Evolutionary conservation across 2,113 vertebrate species (phyloP).

Genomic region (Macroglossus sobrinus): DNA sequence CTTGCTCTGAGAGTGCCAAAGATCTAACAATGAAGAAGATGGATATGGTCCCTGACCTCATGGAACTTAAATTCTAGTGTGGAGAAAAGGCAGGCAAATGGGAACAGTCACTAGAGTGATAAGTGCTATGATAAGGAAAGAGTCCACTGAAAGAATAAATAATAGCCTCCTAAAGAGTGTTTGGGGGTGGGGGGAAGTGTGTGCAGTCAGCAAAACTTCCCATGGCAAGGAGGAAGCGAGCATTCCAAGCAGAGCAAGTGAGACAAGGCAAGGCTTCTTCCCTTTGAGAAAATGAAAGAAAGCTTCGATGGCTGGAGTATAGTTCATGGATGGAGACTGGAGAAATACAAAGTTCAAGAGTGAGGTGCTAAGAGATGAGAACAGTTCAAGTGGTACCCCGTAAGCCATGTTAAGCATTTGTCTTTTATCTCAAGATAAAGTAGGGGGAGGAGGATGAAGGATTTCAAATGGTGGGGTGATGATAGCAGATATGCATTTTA

Average conservation of each 20-base stretch:
- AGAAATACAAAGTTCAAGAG: background rate
- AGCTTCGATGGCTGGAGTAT: too few relatives aligned
- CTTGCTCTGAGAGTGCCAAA: background rate
- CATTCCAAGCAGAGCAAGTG: background rate
- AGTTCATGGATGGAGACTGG: background rate
- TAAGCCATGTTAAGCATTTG: background rate
- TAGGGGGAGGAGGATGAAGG: background rate
- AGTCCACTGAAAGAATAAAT: too few relatives aligned
- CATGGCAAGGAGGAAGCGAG: background rate
- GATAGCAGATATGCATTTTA: background rate
- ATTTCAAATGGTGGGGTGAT: background rate
- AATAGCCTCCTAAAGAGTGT: fast-evolving
- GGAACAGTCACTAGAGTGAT: background rate
- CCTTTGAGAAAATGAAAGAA: background rate
- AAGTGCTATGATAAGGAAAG: background rate
- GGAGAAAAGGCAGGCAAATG: background rate
- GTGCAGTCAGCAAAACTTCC: fast-evolving
- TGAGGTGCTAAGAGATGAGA: background rate
- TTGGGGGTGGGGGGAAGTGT: background rate
- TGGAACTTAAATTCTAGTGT: background rate
- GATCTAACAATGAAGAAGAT: background rate
- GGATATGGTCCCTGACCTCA: background rate
- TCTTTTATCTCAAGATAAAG: background rate
- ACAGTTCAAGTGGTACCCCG: background rate
- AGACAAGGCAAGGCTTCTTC: background rate